Conservation (phyloP, 1,140 invertebrate species). For the Drosophila pruinosa region DNA sequence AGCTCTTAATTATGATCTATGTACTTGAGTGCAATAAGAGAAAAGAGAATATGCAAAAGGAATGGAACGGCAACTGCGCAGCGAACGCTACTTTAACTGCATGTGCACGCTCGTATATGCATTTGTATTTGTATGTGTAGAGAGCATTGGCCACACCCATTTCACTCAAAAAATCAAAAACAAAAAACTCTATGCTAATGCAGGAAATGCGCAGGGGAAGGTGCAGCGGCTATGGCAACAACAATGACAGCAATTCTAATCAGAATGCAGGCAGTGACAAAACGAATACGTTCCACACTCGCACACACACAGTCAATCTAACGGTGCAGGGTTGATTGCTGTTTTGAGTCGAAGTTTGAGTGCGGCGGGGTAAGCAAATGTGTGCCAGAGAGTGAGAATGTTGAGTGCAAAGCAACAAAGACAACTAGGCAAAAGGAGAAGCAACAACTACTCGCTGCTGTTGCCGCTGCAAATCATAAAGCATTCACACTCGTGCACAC, state of each 20-base stretch:
- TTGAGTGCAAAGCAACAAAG: conserved; percentile 44
- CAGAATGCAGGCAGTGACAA: conserved; percentile 40
- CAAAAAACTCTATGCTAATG: conserved; percentile 43
- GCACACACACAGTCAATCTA: conserved; percentile 12
- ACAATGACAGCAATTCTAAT: conserved; percentile 42
- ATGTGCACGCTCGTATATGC: conserved; percentile 4
- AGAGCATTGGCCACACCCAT: conserved; percentile 48
- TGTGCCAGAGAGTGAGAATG: conserved; percentile 12
- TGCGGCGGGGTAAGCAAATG: conserved; percentile 18
- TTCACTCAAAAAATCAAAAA: conserved; percentile 34
- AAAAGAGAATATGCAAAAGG: conserved; percentile 40
- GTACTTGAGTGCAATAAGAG: conserved; percentile 40
- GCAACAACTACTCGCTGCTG: conserved; percentile 12
- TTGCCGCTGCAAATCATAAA: conserved; percentile 42
- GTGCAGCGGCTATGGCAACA: conserved; percentile 25
- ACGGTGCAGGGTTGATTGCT: conserved; percentile 48
- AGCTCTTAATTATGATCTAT: conserved; percentile 44
- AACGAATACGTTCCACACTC: conserved; percentile 47
- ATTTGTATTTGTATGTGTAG: conserved; percentile 8
- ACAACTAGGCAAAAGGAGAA: conserved; percentile 37
- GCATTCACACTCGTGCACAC: conserved; percentile 23
- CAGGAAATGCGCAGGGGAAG: conserved; percentile 22
- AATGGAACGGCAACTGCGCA: conserved; percentile 37
- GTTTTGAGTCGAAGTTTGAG: conserved; percentile 34
- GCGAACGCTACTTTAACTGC: neutral